Base-by-base conservation (phyloP, 2,113 vertebrate genomes). In the Pitta sordida region DNA sequence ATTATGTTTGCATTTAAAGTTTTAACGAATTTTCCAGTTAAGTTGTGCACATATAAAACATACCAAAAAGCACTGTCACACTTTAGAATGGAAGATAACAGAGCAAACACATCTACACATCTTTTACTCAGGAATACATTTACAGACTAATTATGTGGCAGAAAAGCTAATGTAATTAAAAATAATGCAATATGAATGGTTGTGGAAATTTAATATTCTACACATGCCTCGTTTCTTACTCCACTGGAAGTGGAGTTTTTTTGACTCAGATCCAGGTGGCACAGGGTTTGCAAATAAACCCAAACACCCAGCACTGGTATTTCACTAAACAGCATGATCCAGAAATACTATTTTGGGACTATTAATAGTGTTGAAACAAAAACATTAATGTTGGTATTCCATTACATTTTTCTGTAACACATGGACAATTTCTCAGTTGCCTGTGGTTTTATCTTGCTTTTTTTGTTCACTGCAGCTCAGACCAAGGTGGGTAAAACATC, bases 141-240 rank as follows among this genome's bases (percentile, higher is more conserved):
- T 89, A 52, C 78, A 87, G 86, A 73, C 64, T 68, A 83, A 92
- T 90, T 90, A 77, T 0, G 2, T 80, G 82, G 79, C 82, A 88
- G 59, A 88, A 90, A 95, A 95, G 27, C 30, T 39, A 91, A 94
- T 49, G 44, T 59, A 95, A 97, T 94, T 93, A 89, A 94, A 90
- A 95, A 91, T 59, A 95, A 87, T 52, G 46, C 34, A 76, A 81
- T 49, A 81, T 27, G 60, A 94, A 91, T 55, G 11, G 52, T 44
- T 53, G 55, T 26, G 76, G 22, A 88, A 91, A 90, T 78, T 68
- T 55, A 86, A 80, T 65, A 94, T 88, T 84, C 78, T 46, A 84
- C 15, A 62, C 77, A 75, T 2, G 13, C 15, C 60, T 83, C 58
- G 56, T 60, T 91, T 68, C 86, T 75, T 86, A 67, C 52, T 90